These are phyloP conservation scores for Drosophila nigricruria DNA, from an alignment of 2,888 invertebrate species.

Conservation along the genomic window DNA sequence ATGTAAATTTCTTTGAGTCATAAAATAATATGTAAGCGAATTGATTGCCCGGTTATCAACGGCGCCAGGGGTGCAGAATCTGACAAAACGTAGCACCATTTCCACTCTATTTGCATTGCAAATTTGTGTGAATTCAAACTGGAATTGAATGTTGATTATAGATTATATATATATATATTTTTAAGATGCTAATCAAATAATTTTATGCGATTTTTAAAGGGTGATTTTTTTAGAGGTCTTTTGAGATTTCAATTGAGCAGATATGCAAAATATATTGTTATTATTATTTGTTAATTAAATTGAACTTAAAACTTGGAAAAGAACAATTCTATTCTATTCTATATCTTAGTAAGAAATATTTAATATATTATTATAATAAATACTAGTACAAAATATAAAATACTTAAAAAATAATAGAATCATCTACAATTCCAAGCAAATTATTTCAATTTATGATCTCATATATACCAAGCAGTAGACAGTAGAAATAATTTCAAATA, in stretches of 20 bases:
- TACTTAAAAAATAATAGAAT: not conserved
- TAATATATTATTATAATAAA: no score
- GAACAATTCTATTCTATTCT: not conserved
- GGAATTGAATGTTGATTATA: conserved; percentile 6
- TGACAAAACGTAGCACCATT: conserved; percentile 7
- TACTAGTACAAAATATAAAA: not conserved
- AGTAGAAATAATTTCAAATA: not conserved
- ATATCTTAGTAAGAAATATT: no score
- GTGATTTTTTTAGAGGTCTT: not conserved
- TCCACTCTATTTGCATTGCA: conserved; percentile 37
- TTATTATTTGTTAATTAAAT: not conserved
- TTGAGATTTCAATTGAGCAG: not conserved
- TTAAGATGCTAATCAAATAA: conserved; percentile 12
- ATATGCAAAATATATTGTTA: not conserved
- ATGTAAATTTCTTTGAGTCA: conserved; percentile 72
- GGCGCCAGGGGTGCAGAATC: conserved; percentile 1
- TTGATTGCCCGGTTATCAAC: conserved; percentile 39
- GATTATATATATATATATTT: no score
- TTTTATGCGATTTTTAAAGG: not conserved
- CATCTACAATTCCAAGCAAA: not conserved
- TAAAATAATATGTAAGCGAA: conserved; percentile 50
- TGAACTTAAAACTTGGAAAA: not conserved
- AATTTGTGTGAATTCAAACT: conserved; percentile 17
- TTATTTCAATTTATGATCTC: not conserved
- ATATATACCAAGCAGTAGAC: not conserved